These are phyloP conservation scores for Acromyrmex heyeri DNA, from an alignment of 1,140 invertebrate species.

Conservation along the genomic window DNA sequence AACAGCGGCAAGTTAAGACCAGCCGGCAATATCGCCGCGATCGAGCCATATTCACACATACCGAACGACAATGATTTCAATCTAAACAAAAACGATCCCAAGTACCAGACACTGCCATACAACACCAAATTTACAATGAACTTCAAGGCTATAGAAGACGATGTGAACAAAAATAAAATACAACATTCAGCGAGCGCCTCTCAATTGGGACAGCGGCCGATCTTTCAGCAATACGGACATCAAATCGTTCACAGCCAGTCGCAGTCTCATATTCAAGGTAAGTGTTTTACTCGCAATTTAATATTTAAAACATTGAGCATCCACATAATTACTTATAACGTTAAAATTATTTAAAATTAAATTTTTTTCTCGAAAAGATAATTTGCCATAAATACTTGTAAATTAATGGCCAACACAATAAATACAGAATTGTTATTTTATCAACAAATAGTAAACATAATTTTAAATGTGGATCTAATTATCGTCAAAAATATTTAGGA, in stretches of 20 bases:
- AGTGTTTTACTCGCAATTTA: slow-evolving; percentile 14
- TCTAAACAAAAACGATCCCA: slow-evolving; percentile 95
- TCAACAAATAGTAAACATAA: neutral
- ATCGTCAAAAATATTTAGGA: slow-evolving; percentile 72
- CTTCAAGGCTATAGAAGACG: slow-evolving; percentile 84
- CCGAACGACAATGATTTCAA: slow-evolving; percentile 90
- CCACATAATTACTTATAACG: neutral
- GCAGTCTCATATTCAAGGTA: slow-evolving; percentile 85
- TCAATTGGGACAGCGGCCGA: slow-evolving; percentile 83
- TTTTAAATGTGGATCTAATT: slow-evolving; percentile 14
- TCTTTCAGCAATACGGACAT: slow-evolving; percentile 83
- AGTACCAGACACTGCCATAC: slow-evolving; percentile 97
- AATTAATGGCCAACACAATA: neutral
- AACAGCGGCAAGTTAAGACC: slow-evolving; percentile 84
- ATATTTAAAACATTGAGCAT: neutral
- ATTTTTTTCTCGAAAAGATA: neutral
- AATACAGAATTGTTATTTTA: slow-evolving; percentile 8
- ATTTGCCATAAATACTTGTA: neutral
- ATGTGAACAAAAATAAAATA: slow-evolving; percentile 85
- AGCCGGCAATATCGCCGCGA: slow-evolving; percentile 93
- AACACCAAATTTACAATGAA: slow-evolving; percentile 93
- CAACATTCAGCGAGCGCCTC: slow-evolving; percentile 85
- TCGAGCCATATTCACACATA: slow-evolving; percentile 96
- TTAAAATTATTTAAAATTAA: neutral
- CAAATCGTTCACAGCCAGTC: slow-evolving; percentile 85